Evolutionary conservation across 1,140 invertebrate species (phyloP).

Genomic region (Pachypsylla venusta): DNA sequence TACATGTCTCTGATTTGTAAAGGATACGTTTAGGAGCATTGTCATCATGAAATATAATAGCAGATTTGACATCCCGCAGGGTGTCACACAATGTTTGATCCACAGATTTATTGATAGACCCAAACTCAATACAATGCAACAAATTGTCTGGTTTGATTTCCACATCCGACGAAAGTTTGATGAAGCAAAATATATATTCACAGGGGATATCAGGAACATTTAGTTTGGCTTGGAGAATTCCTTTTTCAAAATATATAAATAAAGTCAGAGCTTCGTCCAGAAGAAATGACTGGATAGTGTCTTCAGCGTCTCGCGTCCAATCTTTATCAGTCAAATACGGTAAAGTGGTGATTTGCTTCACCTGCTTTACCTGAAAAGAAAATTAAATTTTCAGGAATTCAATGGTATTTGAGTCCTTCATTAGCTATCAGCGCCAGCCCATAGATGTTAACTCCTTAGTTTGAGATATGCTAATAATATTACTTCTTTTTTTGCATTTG

Average conservation of each 20-base stretch:
- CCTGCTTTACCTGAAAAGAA: background rate
- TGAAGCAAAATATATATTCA: background rate
- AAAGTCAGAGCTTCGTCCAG: background rate
- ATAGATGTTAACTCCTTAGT: no score
- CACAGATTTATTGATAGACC: background rate
- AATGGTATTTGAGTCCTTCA: no score
- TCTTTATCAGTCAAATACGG: background rate
- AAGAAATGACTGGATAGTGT: background rate
- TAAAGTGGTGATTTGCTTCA: background rate
- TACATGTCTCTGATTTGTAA: no score
- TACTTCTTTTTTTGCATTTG: no score
- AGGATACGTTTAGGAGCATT: conserved; percentile 1
- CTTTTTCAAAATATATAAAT: background rate
- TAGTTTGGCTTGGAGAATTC: background rate
- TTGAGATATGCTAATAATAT: no score
- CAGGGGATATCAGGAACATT: background rate
- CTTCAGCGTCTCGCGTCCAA: background rate
- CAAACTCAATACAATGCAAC: background rate
- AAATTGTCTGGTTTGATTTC: background rate
- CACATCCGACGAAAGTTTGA: background rate
- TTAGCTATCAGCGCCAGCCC: no score
- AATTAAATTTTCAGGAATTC: no score
- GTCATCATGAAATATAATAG: background rate
- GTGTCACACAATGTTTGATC: background rate
- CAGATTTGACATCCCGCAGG: background rate